Conservation (phyloP, 2,797 vertebrate genomes). For the Gymnothorax reevesii region DNA sequence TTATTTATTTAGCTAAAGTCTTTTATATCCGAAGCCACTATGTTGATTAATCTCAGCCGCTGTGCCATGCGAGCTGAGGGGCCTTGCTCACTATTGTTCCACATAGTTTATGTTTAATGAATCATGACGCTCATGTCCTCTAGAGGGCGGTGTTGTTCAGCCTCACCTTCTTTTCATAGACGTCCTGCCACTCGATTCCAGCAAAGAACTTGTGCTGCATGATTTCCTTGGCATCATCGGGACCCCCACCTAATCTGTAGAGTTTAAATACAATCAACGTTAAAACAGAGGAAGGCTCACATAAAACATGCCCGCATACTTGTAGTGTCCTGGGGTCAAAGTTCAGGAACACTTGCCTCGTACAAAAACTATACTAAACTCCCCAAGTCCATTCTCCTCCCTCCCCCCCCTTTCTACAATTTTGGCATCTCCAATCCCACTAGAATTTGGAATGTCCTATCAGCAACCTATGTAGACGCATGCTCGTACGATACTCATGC, state of each 20-base stretch:
- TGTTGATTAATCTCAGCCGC: too few relatives aligned
- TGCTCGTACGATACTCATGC: too few relatives aligned
- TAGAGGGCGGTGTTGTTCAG: neutral
- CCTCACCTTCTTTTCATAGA: constrained; percentile 95
- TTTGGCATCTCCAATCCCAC: too few relatives aligned
- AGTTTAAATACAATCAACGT: neutral
- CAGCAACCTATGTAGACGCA: too few relatives aligned
- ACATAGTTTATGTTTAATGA: neutral
- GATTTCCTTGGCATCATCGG: constrained; percentile 95
- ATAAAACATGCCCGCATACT: neutral
- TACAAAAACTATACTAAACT: too few relatives aligned
- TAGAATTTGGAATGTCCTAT: too few relatives aligned
- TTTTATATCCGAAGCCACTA: too few relatives aligned
- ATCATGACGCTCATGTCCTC: neutral
- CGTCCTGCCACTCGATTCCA: constrained; percentile 92
- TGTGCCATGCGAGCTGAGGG: too few relatives aligned
- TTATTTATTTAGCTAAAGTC: too few relatives aligned
- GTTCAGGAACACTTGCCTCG: too few relatives aligned
- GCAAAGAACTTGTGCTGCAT: constrained; percentile 97
- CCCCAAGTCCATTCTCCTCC: too few relatives aligned
- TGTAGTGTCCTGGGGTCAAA: neutral
- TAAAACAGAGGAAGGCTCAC: neutral
- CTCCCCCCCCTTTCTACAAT: too few relatives aligned
- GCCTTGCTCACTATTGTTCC: neutral
- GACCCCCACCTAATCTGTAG: constrained; percentile 89